phyloP scores from a whole-genome alignment of 2,888 invertebrate genomes.

The Ditylenchus weischeri region DNA sequence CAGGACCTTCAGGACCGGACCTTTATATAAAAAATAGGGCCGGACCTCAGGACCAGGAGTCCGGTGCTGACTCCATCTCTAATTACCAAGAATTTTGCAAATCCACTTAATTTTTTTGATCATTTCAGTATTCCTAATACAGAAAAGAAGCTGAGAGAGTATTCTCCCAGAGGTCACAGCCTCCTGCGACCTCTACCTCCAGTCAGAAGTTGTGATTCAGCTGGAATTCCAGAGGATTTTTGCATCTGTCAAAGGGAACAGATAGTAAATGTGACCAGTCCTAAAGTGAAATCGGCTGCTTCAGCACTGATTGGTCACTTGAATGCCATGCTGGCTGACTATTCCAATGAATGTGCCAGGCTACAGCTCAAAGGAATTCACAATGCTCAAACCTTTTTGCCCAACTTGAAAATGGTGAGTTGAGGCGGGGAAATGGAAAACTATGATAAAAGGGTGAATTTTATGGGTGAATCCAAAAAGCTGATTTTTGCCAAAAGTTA shows the following conservation, averaged over 20 bases:
- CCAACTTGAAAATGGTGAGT: slow-evolving; percentile 22
- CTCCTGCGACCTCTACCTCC: slow-evolving; percentile 39
- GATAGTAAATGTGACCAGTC: slow-evolving; percentile 31
- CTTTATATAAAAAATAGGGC: no score
- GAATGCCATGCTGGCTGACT: slow-evolving; percentile 35
- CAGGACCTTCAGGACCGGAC: no score
- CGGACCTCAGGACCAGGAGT: no score
- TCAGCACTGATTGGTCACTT: slow-evolving; percentile 33
- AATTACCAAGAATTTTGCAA: no score
- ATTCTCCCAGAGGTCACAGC: slow-evolving; percentile 31
- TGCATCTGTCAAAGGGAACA: slow-evolving; percentile 49
- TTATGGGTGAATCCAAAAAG: no score
- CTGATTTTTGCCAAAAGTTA: no score
- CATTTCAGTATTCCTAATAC: no score
- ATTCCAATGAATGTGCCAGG: slow-evolving; percentile 37
- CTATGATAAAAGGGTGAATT: no score
- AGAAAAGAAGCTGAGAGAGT: background rate
- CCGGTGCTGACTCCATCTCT: no score
- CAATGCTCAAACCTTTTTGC: slow-evolving; percentile 33
- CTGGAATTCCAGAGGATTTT: slow-evolving; percentile 52
- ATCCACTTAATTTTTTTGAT: background rate
- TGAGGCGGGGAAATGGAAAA: no score
- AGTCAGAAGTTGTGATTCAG: slow-evolving; percentile 43
- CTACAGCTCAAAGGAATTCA: slow-evolving; percentile 35
- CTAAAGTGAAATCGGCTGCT: slow-evolving; percentile 34